Percentiles rank a stretch among this genome's conserved stretches.
These are phyloP conservation scores for Microtus richardsoni DNA, from an alignment of 2,113 vertebrate species.

Conservation along the genomic window DNA sequence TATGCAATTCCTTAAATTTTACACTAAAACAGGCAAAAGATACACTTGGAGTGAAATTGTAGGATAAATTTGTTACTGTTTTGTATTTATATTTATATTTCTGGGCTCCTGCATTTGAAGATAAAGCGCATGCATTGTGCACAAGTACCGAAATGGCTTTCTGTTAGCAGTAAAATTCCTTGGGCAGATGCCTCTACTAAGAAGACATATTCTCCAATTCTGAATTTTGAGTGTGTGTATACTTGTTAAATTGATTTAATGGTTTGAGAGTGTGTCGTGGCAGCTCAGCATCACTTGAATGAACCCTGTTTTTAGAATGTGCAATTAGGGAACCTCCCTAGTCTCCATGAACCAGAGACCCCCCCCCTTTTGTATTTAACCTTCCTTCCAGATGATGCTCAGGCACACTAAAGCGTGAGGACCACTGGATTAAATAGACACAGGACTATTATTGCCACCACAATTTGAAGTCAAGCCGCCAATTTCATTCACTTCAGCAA, in stretches of 20 bases:
- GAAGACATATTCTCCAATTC: neutral
- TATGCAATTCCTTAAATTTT: neutral
- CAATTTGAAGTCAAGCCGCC: neutral
- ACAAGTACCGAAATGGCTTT: neutral
- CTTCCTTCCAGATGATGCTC: neutral
- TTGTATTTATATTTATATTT: neutral
- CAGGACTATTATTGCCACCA: neutral
- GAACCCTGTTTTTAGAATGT: neutral
- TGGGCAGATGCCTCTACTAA: neutral
- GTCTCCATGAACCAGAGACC: neutral
- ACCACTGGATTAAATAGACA: neutral
- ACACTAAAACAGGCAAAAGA: neutral
- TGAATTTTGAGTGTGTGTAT: neutral
- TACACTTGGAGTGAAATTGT: neutral
- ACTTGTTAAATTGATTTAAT: neutral
- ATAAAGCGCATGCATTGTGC: too few species aligned
- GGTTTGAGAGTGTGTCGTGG: fast-evolving
- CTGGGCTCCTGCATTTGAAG: neutral
- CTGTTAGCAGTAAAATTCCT: neutral
- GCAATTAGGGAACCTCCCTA: neutral
- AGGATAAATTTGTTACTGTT: neutral
- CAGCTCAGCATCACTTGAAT: neutral
- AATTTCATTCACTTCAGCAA: neutral
- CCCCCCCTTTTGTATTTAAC: neutral
- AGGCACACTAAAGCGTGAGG: neutral